Conservation (phyloP, 2,888 invertebrate species). For the Anoplius nigerrimus region DNA sequence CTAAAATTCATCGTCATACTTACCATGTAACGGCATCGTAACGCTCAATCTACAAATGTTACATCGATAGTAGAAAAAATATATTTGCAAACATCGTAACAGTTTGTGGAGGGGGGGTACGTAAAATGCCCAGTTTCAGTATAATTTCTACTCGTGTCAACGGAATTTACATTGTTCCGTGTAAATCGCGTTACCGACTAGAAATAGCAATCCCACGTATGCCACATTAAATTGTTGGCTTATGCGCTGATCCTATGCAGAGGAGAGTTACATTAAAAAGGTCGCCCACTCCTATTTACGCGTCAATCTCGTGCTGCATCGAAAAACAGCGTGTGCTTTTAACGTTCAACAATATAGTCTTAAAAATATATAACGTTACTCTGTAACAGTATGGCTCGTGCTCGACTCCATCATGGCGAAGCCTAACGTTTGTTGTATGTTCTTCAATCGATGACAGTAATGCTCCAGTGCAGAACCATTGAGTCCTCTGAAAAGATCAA, state of each 20-base stretch:
- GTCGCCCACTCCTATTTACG: slow-evolving; percentile 20
- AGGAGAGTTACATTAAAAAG: slow-evolving; percentile 20
- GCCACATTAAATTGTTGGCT: slow-evolving; percentile 20
- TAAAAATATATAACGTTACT: slow-evolving; percentile 43
- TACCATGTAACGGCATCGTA: no score
- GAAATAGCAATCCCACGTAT: slow-evolving; percentile 53
- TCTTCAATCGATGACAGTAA: slow-evolving; percentile 57
- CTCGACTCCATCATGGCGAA: slow-evolving; percentile 54
- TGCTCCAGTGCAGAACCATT: slow-evolving; percentile 52
- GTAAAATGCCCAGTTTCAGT: slow-evolving; percentile 43
- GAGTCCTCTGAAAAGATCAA: slow-evolving; percentile 13
- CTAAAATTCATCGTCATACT: background rate
- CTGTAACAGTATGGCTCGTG: slow-evolving; percentile 39
- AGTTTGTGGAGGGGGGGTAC: slow-evolving; percentile 17
- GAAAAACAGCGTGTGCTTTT: background rate
- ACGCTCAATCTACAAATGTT: no score
- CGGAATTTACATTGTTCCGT: slow-evolving; percentile 25
- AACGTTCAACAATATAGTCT: background rate
- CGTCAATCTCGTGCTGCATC: background rate
- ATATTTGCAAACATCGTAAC: slow-evolving; percentile 23
- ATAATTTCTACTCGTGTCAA: slow-evolving; percentile 31
- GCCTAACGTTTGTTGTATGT: slow-evolving; percentile 60
- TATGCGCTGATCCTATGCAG: slow-evolving; percentile 16
- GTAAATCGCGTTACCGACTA: slow-evolving; percentile 27
- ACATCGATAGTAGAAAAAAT: no score